Percentiles rank a stretch among this genome's conserved stretches.
These are phyloP conservation scores for Cybosia mesomella DNA, from an alignment of 2,888 invertebrate genomes.

Conservation along the genomic window DNA sequence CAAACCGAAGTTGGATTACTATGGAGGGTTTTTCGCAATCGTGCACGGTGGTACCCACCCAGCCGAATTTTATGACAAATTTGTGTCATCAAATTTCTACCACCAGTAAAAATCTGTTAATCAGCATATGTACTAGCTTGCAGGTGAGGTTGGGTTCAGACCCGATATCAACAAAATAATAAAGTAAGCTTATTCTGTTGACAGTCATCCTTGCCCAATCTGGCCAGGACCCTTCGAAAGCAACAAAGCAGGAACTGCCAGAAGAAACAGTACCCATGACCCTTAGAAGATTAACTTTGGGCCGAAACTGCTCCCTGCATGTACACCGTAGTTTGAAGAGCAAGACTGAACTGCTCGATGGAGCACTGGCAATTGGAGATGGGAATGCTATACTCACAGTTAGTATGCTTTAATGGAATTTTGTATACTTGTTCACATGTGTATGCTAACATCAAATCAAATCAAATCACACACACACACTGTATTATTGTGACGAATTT, in stretches of 20 bases:
- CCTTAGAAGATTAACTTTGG: slow-evolving; percentile 79
- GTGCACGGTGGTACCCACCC: too few species aligned
- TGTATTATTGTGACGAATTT: too few species aligned
- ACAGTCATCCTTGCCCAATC: slow-evolving; percentile 86
- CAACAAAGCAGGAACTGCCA: slow-evolving; percentile 49
- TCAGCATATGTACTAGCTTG: too few species aligned
- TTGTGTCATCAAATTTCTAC: too few species aligned
- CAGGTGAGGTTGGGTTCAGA: too few species aligned
- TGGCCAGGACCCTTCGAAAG: slow-evolving; percentile 79
- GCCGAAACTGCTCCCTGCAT: slow-evolving; percentile 82
- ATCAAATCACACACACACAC: too few species aligned
- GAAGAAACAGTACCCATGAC: slow-evolving; percentile 73
- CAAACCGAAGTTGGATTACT: too few species aligned
- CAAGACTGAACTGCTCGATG: slow-evolving; percentile 91
- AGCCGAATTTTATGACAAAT: too few species aligned
- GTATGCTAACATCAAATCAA: too few species aligned
- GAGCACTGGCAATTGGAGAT: slow-evolving; percentile 90
- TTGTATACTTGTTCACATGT: too few species aligned
- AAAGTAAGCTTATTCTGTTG: background rate
- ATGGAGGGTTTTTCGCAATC: too few species aligned
- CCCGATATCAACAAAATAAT: background rate
- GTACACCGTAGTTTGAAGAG: slow-evolving; percentile 88
- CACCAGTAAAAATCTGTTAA: too few species aligned
- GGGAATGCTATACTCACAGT: slow-evolving; percentile 92
- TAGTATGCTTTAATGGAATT: slow-evolving; percentile 48